phyloP scores from a whole-genome alignment of 2,888 invertebrate genomes.

The Parnassius glacialis region DNA sequence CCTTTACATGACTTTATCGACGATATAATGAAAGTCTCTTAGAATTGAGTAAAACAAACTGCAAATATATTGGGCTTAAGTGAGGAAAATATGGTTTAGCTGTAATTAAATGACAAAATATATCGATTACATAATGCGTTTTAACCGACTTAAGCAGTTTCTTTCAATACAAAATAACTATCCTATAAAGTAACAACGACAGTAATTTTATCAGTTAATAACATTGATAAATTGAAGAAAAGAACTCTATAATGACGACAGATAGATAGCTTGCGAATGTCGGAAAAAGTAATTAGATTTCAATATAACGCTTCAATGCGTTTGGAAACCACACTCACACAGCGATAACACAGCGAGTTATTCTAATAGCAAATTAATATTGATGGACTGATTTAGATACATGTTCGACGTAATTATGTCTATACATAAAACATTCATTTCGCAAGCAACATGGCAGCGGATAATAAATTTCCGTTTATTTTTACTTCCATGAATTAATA shows the following conservation, averaged over 20 bases:
- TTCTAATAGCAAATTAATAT: constrained; percentile 63
- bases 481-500: background rate
- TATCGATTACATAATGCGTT: too few relatives aligned
- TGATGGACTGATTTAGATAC: constrained; percentile 47
- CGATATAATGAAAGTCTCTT: too few relatives aligned
- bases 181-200: background rate
- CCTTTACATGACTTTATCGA: too few relatives aligned
- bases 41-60: too few relatives aligned
- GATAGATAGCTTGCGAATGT: background rate
- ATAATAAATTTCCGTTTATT: background rate
- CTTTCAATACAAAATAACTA: too few relatives aligned
- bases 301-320: constrained; percentile 38
- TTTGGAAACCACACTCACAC: constrained; percentile 27
- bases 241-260: background rate
- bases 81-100: too few relatives aligned
- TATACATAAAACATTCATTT: constrained; percentile 47
- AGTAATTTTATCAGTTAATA: background rate
- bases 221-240: constrained; percentile 2
- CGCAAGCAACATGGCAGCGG: background rate
- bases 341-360: constrained; percentile 31
- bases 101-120: too few relatives aligned
- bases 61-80: too few relatives aligned
- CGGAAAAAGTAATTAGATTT: constrained; percentile 30
- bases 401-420: constrained; percentile 46
- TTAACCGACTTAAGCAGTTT: too few relatives aligned